These are phyloP conservation scores for Netelia virgata DNA, from an alignment of 2,888 invertebrate species.

Conservation along the genomic window DNA sequence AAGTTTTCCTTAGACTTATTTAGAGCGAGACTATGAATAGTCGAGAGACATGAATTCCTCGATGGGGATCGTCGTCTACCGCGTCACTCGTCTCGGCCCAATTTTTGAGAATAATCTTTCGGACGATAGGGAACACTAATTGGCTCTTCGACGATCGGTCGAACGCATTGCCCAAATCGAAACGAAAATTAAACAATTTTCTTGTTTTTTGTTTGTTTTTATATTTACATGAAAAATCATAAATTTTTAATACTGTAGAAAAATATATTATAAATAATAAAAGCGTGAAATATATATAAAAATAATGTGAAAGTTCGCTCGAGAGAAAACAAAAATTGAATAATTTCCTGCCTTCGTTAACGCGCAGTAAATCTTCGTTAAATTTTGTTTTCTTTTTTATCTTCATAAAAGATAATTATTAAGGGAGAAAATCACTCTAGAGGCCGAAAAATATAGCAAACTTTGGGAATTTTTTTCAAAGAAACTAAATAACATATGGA, in stretches of 20 bases:
- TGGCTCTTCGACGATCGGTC: not conserved
- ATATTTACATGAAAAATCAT: not conserved
- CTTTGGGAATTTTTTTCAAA: no score
- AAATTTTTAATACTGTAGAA: no score
- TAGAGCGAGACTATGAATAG: conserved; percentile 66
- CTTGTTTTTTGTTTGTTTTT: not conserved
- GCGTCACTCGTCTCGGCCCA: not conserved
- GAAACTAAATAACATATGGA: no score
- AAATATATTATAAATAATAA: no score
- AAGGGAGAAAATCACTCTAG: no score
- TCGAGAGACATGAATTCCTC: conserved; percentile 27
- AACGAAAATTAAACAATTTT: not conserved
- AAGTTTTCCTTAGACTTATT: conserved; percentile 47
- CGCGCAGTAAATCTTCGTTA: not conserved
- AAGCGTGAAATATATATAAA: no score
- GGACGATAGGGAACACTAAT: not conserved
- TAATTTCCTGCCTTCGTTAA: no score
- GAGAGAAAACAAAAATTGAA: no score
- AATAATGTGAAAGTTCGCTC: no score
- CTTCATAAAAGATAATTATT: not conserved
- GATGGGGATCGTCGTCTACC: not conserved
- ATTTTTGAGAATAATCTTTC: not conserved
- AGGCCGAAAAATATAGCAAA: no score
- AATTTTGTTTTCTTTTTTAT: not conserved
- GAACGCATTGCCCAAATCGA: no score